phyloP scores from a whole-genome alignment of 2,888 invertebrate genomes.

The Melolontha melolontha region DNA sequence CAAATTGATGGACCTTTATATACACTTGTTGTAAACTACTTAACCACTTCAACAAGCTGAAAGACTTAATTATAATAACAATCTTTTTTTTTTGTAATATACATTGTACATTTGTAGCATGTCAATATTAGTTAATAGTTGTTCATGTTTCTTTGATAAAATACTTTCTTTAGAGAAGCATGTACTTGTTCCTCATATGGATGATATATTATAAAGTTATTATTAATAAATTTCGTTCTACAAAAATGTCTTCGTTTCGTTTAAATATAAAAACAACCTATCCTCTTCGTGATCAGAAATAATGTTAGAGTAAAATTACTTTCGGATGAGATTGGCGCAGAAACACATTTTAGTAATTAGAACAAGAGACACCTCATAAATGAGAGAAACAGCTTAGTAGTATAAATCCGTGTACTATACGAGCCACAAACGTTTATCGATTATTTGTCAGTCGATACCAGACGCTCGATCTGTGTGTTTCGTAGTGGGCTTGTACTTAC shows the following conservation, averaged over 20 bases:
- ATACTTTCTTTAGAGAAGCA: conserved; percentile 61
- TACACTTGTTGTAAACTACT: conserved; percentile 60
- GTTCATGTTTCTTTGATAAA: conserved; percentile 64
- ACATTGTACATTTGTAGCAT: conserved; percentile 64
- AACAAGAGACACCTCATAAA: too few species aligned
- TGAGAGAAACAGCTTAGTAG: too few species aligned
- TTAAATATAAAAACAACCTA: conserved; percentile 8
- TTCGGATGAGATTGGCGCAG: too few species aligned
- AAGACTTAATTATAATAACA: conserved; percentile 59
- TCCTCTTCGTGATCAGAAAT: background rate
- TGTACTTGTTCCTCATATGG: conserved; percentile 65
- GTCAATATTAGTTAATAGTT: conserved; percentile 62
- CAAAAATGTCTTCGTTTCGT: conserved; percentile 46
- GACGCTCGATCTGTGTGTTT: too few species aligned
- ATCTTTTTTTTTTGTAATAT: conserved; percentile 66
- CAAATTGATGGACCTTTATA: conserved; percentile 45
- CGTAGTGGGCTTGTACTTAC: too few species aligned
- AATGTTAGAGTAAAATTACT: too few species aligned
- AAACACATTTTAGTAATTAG: too few species aligned
- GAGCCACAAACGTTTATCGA: too few species aligned
- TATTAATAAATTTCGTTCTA: conserved; percentile 65
- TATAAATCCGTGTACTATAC: too few species aligned
- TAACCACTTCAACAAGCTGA: conserved; percentile 62
- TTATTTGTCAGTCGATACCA: too few species aligned
- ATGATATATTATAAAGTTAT: conserved; percentile 64